Conservation (phyloP, 1,140 invertebrate species). For the Temnothorax nylanderi region DNA sequence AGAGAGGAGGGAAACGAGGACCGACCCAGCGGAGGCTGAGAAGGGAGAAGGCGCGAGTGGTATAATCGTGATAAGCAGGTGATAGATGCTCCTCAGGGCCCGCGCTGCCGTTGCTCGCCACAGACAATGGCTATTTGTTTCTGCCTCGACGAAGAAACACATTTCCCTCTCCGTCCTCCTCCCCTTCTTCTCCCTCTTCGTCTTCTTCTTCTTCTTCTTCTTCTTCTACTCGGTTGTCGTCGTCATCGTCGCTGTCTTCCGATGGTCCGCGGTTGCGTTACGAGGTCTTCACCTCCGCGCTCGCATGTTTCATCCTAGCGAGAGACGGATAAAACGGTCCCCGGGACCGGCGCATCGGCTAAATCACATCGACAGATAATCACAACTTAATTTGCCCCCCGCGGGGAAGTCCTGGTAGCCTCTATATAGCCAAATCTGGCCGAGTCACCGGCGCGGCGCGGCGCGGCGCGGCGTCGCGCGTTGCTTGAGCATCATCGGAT, state of each 20-base stretch:
- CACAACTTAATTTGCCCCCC: constrained; percentile 85
- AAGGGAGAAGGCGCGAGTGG: constrained; percentile 80
- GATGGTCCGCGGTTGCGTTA: constrained; percentile 20
- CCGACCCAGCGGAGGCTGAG: constrained; percentile 25
- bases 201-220: constrained; percentile 5
- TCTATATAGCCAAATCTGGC: constrained; percentile 44
- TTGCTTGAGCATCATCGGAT: not conserved
- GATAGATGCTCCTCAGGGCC: constrained; percentile 84
- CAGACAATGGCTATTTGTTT: constrained; percentile 86
- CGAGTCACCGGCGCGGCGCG: constrained; percentile 58
- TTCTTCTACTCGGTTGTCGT: not conserved
- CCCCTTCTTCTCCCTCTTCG: constrained; percentile 25
- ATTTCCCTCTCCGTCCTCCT: constrained; percentile 58
- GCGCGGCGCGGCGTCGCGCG: not conserved
- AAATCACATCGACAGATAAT: constrained; percentile 86
- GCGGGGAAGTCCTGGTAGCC: constrained; percentile 74
- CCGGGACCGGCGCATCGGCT: constrained; percentile 73
- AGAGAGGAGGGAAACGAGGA: constrained; percentile 1
- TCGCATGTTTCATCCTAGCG: constrained; percentile 67
- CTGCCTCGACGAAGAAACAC: constrained; percentile 77
- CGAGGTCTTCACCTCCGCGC: constrained; percentile 57
- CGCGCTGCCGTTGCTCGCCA: constrained; percentile 79
- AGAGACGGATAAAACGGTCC: constrained; percentile 66
- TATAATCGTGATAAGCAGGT: constrained; percentile 86
- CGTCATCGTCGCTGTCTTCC: constrained; percentile 18